phyloP scores from a whole-genome alignment of 1,140 invertebrate genomes.

The Batillaria attramentaria region DNA sequence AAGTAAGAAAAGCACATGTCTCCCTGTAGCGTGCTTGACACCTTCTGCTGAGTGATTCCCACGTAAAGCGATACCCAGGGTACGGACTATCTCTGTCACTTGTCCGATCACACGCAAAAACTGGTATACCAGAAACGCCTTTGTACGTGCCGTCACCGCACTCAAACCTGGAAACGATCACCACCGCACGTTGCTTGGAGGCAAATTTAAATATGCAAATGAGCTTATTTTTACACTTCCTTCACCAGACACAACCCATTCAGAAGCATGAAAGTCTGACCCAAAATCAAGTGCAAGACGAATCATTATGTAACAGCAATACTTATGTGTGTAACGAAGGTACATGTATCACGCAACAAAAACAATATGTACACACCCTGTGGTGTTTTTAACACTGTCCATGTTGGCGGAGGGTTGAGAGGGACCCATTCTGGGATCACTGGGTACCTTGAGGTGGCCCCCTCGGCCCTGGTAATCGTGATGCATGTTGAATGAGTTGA shows the following conservation, averaged over 20 bases:
- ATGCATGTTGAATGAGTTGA: slow-evolving; percentile 50
- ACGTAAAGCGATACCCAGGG: too few relatives aligned
- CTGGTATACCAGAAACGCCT: too few relatives aligned
- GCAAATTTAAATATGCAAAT: not conserved
- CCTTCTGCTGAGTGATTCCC: too few relatives aligned
- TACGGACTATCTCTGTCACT: too few relatives aligned
- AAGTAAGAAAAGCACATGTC: too few relatives aligned
- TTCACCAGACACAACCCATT: not conserved
- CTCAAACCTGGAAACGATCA: too few relatives aligned
- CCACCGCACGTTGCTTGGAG: too few relatives aligned
- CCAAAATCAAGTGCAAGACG: not conserved
- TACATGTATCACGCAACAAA: not conserved
- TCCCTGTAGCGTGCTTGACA: too few relatives aligned
- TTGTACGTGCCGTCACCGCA: too few relatives aligned
- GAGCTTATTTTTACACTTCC: not conserved
- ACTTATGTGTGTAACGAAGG: not conserved
- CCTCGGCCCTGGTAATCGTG: slow-evolving; percentile 56
- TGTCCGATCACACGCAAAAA: too few relatives aligned
- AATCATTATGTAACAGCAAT: too few relatives aligned
- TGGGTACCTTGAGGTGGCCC: slow-evolving; percentile 46
- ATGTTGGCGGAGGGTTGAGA: not conserved
- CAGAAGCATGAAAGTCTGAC: not conserved
- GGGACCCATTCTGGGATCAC: not conserved
- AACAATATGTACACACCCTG: not conserved
- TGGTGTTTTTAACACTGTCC: not conserved